Evolutionary conservation across 1,140 invertebrate genomes (phyloP), one percentile per base, ranked within the genome.

Genomic region (Meloidogyne chitwoodi): DNA sequence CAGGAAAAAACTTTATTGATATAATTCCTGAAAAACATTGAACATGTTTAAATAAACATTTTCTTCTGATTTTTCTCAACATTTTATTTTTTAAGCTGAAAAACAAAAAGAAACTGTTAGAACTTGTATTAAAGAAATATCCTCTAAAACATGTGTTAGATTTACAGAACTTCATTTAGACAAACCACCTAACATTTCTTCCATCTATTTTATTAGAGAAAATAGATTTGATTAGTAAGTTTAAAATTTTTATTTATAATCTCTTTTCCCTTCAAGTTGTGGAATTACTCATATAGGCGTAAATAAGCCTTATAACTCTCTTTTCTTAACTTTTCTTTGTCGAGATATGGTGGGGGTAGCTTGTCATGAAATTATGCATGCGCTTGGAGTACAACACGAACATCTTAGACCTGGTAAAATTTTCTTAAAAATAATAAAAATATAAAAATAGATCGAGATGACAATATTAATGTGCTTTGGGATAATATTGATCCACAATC

Each of bases 331-430:
- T 26, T 78, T 80, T 61, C 31, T 79, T 14, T 77, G 72, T 48
- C 12, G 63, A 22, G 64, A 86, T 61, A 24, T 70, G 10, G 66
- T 56, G 6, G 90, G 90, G 16, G 87, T 89, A 1, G 88, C 90
- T 8, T 85, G 80, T 19, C 77, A 78, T 64, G 77, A 78, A 65
- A 80, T 75, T 22, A 19, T 78, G 38, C 77, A 78, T 64, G 78
- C 77, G 27, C 38, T 78, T 31, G 90, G 91, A 4, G 85, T 90
- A 11, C 88, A 85, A 77, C 91, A 91, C 66, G 90, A 91, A 72
- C 91, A 91, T 68, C 87, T 88, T 67, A 85, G 90, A 16, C 22
- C 56, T 2, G 70, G 70, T 62, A 29, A 41, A 14, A 41, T 1
- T 19, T 16, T 14, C 6, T 26, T 27, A 8, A 27, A 24, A 31